These are phyloP conservation scores for Lanistes nyassanus DNA, from an alignment of 1,140 invertebrate genomes.

Conservation along the genomic window DNA sequence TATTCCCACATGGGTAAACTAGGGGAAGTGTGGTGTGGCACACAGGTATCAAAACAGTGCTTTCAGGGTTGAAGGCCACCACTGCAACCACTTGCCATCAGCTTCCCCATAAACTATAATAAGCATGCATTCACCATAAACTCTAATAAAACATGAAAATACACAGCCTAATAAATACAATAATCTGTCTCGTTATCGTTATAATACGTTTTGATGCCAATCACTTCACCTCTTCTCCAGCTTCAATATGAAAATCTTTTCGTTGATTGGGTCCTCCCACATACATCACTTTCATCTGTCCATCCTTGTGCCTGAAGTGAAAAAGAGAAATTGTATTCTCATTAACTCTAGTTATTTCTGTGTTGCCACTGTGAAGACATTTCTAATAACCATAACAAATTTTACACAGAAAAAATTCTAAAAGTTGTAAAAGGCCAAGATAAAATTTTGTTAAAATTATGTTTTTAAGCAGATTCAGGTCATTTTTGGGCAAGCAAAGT, in stretches of 20 bases:
- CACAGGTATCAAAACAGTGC: too few relatives aligned
- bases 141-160: too few relatives aligned
- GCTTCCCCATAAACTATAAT: too few relatives aligned
- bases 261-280: slow-evolving; percentile 75
- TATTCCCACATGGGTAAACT: too few relatives aligned
- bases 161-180: too few relatives aligned
- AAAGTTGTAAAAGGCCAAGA: slow-evolving; percentile 1
- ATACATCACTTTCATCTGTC: slow-evolving; percentile 73
- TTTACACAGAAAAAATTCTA: neutral
- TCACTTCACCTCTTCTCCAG: slow-evolving; percentile 72
- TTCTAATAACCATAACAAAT: neutral
- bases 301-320: slow-evolving; percentile 69
- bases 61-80: too few relatives aligned
- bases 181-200: too few relatives aligned
- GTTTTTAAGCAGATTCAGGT: neutral
- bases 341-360: too few relatives aligned
- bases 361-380: too few relatives aligned
- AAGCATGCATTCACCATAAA: too few relatives aligned
- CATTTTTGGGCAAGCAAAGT: neutral
- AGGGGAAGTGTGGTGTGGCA: too few relatives aligned
- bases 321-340: slow-evolving; percentile 18
- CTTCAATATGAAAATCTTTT: slow-evolving; percentile 75
- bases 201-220: neutral
- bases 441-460: neutral
- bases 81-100: too few relatives aligned